Percentiles rank a stretch among this genome's conserved stretches.
phyloP scores from a whole-genome alignment of 2,797 vertebrate genomes.

The Peromyscus attwateri region DNA sequence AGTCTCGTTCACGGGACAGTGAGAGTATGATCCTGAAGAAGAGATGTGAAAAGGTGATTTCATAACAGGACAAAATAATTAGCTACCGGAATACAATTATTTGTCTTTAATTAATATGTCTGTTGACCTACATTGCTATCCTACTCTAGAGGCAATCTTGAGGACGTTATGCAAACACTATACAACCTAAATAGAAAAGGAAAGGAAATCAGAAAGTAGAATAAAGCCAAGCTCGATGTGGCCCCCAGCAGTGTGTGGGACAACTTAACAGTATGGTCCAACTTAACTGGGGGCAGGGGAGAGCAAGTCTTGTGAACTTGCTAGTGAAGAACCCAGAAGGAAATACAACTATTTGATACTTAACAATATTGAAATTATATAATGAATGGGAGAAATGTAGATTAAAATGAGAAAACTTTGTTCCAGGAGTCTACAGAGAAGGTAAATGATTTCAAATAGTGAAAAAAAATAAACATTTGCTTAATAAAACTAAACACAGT shows the following conservation, averaged over 20 bases:
- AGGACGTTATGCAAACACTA: background rate
- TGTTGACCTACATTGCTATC: background rate
- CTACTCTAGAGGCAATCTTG: background rate
- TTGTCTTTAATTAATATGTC: conserved; percentile 45
- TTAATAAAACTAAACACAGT: background rate
- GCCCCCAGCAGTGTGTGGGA: background rate
- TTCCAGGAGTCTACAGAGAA: background rate
- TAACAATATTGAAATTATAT: conserved; percentile 5
- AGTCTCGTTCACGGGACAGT: background rate
- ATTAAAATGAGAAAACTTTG: conserved; percentile 18
- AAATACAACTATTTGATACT: background rate
- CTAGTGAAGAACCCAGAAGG: background rate
- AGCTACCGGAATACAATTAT: background rate
- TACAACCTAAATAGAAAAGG: background rate
- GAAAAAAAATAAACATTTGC: background rate
- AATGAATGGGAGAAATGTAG: background rate
- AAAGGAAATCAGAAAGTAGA: background rate
- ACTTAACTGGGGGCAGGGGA: too few relatives aligned
- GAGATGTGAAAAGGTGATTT: background rate
- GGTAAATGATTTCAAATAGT: background rate
- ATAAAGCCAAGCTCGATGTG: background rate
- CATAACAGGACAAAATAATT: background rate
- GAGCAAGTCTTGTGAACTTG: background rate
- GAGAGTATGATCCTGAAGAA: background rate
- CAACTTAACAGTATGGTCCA: too few relatives aligned